Conservation (phyloP, 2,888 invertebrate genomes). For the Toxonevra muliebris region DNA sequence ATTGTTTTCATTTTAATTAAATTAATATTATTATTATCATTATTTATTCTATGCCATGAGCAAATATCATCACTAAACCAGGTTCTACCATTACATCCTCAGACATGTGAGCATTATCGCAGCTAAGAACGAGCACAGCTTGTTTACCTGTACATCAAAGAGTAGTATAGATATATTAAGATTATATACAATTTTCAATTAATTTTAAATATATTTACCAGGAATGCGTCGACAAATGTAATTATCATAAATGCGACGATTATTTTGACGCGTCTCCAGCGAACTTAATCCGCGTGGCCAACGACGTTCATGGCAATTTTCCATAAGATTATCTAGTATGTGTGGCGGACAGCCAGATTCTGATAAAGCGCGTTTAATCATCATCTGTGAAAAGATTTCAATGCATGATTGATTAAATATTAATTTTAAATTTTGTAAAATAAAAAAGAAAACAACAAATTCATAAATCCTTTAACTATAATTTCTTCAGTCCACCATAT, state of each 20-base stretch:
- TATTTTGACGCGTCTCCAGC: conserved; percentile 92
- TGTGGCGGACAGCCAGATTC: conserved; percentile 95
- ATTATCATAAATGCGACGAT: conserved; percentile 89
- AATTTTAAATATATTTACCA: conserved; percentile 64
- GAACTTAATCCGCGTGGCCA: conserved; percentile 95
- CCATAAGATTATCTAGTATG: conserved; percentile 94
- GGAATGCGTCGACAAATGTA: conserved; percentile 95
- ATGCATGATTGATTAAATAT: conserved; percentile 10
- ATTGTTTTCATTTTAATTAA: too few species aligned
- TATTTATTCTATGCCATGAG: conserved; percentile 87
- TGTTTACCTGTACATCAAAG: conserved; percentile 79
- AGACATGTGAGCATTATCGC: conserved; percentile 94
- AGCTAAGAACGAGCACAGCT: conserved; percentile 92
- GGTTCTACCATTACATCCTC: conserved; percentile 97
- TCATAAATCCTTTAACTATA: neutral
- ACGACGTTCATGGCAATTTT: conserved; percentile 94
- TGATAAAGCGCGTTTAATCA: conserved; percentile 91
- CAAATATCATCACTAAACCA: conserved; percentile 97
- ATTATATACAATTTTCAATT: neutral
- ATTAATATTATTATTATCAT: neutral
- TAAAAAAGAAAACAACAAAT: conserved; percentile 17
- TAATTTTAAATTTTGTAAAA: neutral
- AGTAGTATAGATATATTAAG: neutral
- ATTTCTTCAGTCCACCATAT: too few species aligned
- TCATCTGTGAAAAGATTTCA: conserved; percentile 71